Evolutionary conservation across 1,140 invertebrate genomes (phyloP).

Genomic region (Steinernema feltiae): DNA sequence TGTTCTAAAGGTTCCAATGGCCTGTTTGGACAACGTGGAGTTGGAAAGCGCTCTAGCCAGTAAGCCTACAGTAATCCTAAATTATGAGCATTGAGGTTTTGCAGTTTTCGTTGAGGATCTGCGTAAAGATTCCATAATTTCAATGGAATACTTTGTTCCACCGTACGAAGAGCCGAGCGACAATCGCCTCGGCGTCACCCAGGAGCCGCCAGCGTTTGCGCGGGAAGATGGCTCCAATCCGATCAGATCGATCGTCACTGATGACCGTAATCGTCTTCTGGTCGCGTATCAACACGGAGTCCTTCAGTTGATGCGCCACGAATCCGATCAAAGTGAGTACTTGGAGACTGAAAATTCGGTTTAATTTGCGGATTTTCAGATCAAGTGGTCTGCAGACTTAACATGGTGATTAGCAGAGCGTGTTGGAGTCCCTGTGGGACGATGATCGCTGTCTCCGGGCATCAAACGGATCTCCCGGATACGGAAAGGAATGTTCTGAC

Average conservation of each 20-base stretch:
- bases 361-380: no score
- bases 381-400: slow-evolving; percentile 66
- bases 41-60: slow-evolving; percentile 44
- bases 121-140: slow-evolving; percentile 46
- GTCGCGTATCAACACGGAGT: slow-evolving; percentile 80
- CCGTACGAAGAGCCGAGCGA: slow-evolving; percentile 34
- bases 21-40: slow-evolving; percentile 46
- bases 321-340: slow-evolving; percentile 73
- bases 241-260: slow-evolving; percentile 71
- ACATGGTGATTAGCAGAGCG: slow-evolving; percentile 71
- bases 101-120: slow-evolving; percentile 41
- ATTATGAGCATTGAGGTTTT: neutral
- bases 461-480: slow-evolving; percentile 59
- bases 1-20: slow-evolving; percentile 60
- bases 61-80: slow-evolving; percentile 14
- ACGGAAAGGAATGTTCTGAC: slow-evolving; percentile 75
- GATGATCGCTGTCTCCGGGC: slow-evolving; percentile 77
- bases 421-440: slow-evolving; percentile 86
- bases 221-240: slow-evolving; percentile 54
- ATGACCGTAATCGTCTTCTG: slow-evolving; percentile 70
- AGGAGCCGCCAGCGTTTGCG: neutral
- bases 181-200: slow-evolving; percentile 47
- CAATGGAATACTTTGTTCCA: slow-evolving; percentile 46
- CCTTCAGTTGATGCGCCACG: slow-evolving; percentile 79
- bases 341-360: no score